Evolutionary conservation across 1,140 invertebrate genomes (phyloP), one percentile per base, ranked within the genome.

Genomic region (Euura lappo): DNA sequence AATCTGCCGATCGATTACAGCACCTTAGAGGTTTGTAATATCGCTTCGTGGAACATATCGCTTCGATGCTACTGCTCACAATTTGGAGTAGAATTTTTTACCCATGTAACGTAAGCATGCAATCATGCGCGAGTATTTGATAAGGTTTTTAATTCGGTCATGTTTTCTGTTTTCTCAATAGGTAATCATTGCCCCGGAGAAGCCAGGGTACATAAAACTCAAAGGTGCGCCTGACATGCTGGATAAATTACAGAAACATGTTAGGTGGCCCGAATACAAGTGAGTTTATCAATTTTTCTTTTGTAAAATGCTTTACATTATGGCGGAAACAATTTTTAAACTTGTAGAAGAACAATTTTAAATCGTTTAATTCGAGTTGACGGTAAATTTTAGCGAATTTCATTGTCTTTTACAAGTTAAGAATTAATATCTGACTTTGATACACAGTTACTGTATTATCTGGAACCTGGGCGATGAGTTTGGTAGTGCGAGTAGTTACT

Each of bases 1-100:
- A 79, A 81, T 3, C 73, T 90, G 6, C 88, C 89, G 79, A 72
- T 81, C 80, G 82, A 76, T 28, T 78, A 83, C 5, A 74, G 83
- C 6, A 76, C 79, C 5, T 83, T 88, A n/a, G 77, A 79, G 3
- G 79, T 89, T 28, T 28, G 28, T 28, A 28, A 28, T 28, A 28
- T 28, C 28, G 28, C 28, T 28, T 28, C n/a, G n/a, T 13, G 83
- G 69, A 79, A 78, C 11, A 81, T 81, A 46, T 64, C 76, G 43
- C 82, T 83, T 2, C 84, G 83, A 2, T 86, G 80, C 69, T 80
- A 85, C 2, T 80, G 79, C 51, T 71, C 85, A 45, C 83, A 82
- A 70, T 85, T 87, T 44, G 67, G 64, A 1, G 79, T 75, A 11
- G 79, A 78, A 0, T 86, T 86, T 47, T 83, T 84, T 69, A 79